phyloP scores from a whole-genome alignment of 2,888 invertebrate species.

The Microplitis deprimator region DNA sequence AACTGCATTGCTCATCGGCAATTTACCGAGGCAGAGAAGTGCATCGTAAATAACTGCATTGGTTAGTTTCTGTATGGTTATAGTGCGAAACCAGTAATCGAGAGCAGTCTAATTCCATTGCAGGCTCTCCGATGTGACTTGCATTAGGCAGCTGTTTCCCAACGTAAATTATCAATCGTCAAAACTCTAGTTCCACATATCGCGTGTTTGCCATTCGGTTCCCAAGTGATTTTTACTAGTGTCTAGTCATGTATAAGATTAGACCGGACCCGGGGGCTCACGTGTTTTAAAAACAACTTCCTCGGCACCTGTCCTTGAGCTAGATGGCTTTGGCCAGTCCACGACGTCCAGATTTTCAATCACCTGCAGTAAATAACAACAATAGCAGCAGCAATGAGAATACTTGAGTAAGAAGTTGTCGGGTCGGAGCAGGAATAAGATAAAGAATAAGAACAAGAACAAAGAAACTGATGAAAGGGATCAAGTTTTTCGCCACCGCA shows the following conservation, averaged over 20 bases:
- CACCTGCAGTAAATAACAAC: not conserved
- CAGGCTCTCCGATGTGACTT: conserved; percentile 17
- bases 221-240: not conserved
- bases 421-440: too few relatives aligned
- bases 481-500: not conserved
- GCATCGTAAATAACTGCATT: conserved; percentile 28
- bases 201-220: conserved; percentile 13
- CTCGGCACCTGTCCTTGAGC: not conserved
- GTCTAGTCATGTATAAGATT: not conserved
- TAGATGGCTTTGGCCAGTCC: not conserved
- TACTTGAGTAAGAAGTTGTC: too few relatives aligned
- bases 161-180: not conserved
- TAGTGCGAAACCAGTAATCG: conserved; percentile 47
- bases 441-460: not conserved
- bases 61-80: not conserved
- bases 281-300: not conserved
- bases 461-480: not conserved
- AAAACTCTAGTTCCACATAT: conserved; percentile 21
- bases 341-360: too few relatives aligned
- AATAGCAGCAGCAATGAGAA: not conserved
- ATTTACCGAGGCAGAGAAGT: not conserved
- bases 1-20: not conserved
- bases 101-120: conserved; percentile 15
- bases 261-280: not conserved
- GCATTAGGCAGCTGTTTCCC: conserved; percentile 2